Evolutionary conservation across 2,888 invertebrate genomes (phyloP).

Genomic region (Yponomeuta malinellus): DNA sequence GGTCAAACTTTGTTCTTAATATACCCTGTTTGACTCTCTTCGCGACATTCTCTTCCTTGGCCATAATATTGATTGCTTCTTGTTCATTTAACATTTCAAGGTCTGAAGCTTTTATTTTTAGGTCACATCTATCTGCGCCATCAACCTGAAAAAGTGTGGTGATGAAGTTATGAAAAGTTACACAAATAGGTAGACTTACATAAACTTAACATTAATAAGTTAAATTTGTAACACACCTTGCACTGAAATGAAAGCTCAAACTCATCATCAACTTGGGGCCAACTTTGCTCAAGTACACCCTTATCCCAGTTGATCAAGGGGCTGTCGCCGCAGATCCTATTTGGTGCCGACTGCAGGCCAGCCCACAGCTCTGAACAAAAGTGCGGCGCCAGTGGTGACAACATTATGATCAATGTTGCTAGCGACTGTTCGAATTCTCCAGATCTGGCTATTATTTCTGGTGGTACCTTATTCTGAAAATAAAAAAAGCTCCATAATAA

Average conservation of each 20-base stretch:
- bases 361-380: slow-evolving; percentile 95
- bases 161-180: neutral
- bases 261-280: slow-evolving; percentile 84
- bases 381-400: slow-evolving; percentile 93
- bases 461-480: slow-evolving; percentile 75
- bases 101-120: slow-evolving; percentile 53
- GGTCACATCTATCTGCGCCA: slow-evolving; percentile 57
- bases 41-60: slow-evolving; percentile 45
- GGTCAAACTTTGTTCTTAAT: slow-evolving; percentile 48
- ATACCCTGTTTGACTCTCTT: slow-evolving; percentile 48
- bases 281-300: slow-evolving; percentile 83
- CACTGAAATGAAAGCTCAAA: slow-evolving; percentile 80
- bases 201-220: neutral
- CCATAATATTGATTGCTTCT: slow-evolving; percentile 51
- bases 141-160: slow-evolving; percentile 44
- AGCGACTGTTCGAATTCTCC: slow-evolving; percentile 86
- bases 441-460: slow-evolving; percentile 78
- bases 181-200: neutral
- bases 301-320: slow-evolving; percentile 79
- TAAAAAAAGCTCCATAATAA: slow-evolving; percentile 11
- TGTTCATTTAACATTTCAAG: slow-evolving; percentile 45
- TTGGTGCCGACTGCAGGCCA: slow-evolving; percentile 80
- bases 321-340: slow-evolving; percentile 63
- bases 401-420: slow-evolving; percentile 86
- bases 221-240: slow-evolving; percentile 57